Evolutionary conservation across 2,113 vertebrate genomes (phyloP), one percentile per base, ranked within the genome.

Genomic region (Cercopithecus mona): DNA sequence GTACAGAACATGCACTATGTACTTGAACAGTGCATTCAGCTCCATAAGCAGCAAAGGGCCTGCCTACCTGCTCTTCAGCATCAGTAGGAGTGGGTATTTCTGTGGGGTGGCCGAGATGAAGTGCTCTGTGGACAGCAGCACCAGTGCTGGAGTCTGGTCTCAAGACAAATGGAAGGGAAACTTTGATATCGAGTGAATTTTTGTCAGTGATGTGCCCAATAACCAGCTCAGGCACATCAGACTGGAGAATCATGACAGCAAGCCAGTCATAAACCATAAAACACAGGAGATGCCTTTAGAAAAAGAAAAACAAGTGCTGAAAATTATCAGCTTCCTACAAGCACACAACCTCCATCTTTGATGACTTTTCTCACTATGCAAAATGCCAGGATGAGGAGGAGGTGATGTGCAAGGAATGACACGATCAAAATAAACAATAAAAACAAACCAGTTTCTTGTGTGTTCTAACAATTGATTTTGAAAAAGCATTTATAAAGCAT

Each of bases 31-130:
- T 3, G 99, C 99, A 95, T 99, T 99, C 98, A 99, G 99, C 43
- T 98, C 98, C 48, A 99, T 99, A 98, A 99, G 99, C 96, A 98
- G 99, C 95, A 99, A 99, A 95, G 99, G 99, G 59, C 99, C 99
- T 0, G 99, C 99, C 97, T 99, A 99, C 98, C 98, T 99, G 98
- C 98, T 99, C 86, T 99, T 99, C 98, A 99, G 99, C 48, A 99
- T 99, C 98, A 99, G 99, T 76, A 99, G 99, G 98, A 99, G 99
- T 61, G 99, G 99, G 93, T 99, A 99, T 96, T 99, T 99, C 98
- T 99, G 99, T 86, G 99, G 99, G n/a, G 99, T 99, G 97, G 99
- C 99, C 0, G 99, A 99, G 98, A 99, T 99, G 99, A 99, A 99
- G 98, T 99, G 99, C 0, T 99, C 99, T 1, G 99, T 99, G 99